Evolutionary conservation across 2,113 vertebrate species (phyloP), one percentile per base, ranked within the genome.

Genomic region (Ageneiosus marmoratus): DNA sequence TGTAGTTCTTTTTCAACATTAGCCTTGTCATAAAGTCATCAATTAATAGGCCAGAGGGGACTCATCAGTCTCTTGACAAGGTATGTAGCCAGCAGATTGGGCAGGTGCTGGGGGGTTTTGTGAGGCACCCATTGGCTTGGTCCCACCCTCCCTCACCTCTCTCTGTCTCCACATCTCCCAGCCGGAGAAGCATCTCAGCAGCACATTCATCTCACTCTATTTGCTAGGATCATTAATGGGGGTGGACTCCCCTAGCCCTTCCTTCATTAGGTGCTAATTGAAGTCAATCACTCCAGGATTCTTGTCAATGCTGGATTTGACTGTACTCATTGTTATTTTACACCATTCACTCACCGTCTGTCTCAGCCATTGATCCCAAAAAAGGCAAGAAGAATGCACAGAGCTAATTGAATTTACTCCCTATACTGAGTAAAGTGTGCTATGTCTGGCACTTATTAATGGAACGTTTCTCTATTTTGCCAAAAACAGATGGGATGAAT

Each of bases 201-300:
- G 13, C 79, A 72, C 82, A 86, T 72, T 77, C 83, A 84, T 82
- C 48, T 77, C 44, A 79, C 80, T 67, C 75, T 29, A 29, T 84
- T 80, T 87, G 74, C 63, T 77, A 75, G 78, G 70, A 65, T 78
- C 62, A 85, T 84, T 72, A 86, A 86, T 73, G 56, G 55, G 80
- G 58, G 56, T 29, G 58, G 27, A 80, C 78, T 86, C 75, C 72
- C 72, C 46, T 32, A 75, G 60, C 67, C 81, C 69, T 85, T 79
- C 74, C 65, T 85, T 87, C 69, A 81, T 86, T 89, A 87, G 77
- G 24, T 72, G 72, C 85, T 85, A 81, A 86, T 80, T 80, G 77
- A 77, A 80, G 74, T 85, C 77, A 56, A 46, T 79, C 77, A 62
- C 58, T 78, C 73, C 73, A 24, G 63, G 77, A 32, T 75, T 85